Percentiles rank a stretch among this genome's conserved stretches.
Evolutionary conservation across 92 coral and sea anemone species (phyloP).

Genomic region (Palythoa grandiflora): DNA sequence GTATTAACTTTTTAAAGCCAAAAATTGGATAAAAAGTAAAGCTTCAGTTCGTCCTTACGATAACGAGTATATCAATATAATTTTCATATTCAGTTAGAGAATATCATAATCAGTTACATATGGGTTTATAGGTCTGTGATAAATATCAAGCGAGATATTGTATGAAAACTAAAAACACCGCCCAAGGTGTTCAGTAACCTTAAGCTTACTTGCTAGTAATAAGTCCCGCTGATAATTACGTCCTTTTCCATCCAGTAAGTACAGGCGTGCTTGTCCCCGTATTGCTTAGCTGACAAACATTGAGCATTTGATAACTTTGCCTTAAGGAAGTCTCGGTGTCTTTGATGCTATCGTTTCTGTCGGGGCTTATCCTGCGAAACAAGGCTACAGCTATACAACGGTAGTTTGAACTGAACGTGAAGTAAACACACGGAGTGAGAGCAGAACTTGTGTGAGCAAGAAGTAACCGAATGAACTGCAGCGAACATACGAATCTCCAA

Average conservation of each 20-base stretch:
- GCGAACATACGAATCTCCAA: conserved; percentile 12
- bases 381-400: background rate
- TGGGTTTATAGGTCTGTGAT: no score
- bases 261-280: background rate
- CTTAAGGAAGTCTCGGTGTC: background rate
- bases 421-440: conserved; percentile 16
- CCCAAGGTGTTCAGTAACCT: no score
- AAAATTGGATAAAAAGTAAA: no score
- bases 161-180: no score
- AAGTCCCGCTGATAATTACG: no score
- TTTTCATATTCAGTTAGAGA: no score
- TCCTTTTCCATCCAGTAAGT: background rate
- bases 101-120: no score
- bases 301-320: background rate
- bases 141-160: no score
- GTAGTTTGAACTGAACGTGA: conserved; percentile 10
- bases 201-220: no score
- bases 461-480: conserved; percentile 17
- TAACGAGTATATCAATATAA: no score
- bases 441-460: conserved; percentile 35
- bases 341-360: background rate
- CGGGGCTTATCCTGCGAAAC: background rate
- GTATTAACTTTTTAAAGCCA: no score
- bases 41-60: no score
- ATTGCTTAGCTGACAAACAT: background rate